These are phyloP conservation scores for Labia minor DNA, from an alignment of 2,888 invertebrate genomes.

Conservation along the genomic window DNA sequence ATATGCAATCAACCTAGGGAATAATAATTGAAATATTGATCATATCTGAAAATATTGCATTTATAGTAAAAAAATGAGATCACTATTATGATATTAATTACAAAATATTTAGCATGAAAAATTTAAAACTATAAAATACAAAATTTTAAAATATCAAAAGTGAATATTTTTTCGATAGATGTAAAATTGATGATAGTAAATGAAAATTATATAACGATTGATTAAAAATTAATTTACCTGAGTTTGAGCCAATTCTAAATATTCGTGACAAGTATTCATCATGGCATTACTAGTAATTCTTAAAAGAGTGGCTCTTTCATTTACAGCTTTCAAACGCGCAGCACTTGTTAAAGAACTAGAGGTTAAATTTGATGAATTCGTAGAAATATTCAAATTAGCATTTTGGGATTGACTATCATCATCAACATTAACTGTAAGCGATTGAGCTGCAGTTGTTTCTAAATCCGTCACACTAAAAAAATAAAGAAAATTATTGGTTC, in stretches of 20 bases:
- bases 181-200: too few relatives aligned
- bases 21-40: too few relatives aligned
- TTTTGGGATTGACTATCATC: not conserved
- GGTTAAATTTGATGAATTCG: not conserved
- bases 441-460: not conserved
- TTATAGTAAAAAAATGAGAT: too few relatives aligned
- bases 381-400: not conserved
- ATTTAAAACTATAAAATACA: too few relatives aligned
- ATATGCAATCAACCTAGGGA: too few relatives aligned
- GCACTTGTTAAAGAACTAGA: not conserved
- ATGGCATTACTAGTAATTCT: slow-evolving; percentile 92
- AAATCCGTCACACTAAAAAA: not conserved
- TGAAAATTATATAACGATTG: too few relatives aligned
- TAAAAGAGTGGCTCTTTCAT: slow-evolving; percentile 89
- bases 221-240: slow-evolving; percentile 48
- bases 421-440: not conserved
- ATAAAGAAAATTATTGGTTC: not conserved
- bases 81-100: too few relatives aligned
- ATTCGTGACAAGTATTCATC: slow-evolving; percentile 90
- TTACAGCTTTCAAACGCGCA: slow-evolving; percentile 63
- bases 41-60: too few relatives aligned
- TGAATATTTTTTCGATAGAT: too few relatives aligned
- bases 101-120: too few relatives aligned
- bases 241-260: slow-evolving; percentile 75
- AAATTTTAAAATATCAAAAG: too few relatives aligned